Conservation (phyloP, 2,113 vertebrate species). For the Telmatochromis sp. region DNA sequence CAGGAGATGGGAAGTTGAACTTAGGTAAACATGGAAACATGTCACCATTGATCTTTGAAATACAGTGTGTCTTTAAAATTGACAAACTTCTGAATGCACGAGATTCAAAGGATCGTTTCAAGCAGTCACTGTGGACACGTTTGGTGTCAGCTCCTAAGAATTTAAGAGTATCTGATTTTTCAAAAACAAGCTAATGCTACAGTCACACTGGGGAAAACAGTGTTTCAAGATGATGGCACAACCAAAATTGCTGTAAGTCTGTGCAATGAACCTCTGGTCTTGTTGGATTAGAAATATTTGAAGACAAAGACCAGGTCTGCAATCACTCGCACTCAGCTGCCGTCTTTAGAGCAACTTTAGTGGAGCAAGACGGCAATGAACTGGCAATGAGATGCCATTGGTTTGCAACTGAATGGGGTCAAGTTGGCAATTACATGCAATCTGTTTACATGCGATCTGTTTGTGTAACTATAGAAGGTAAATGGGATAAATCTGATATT, state of each 20-base stretch:
- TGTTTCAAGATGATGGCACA: neutral
- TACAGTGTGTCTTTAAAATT: neutral
- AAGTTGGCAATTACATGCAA: neutral
- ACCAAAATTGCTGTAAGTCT: neutral
- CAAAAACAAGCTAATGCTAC: neutral
- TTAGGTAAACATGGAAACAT: neutral
- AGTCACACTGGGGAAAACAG: neutral
- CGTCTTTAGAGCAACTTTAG: neutral
- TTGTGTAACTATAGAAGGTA: neutral
- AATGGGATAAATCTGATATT: neutral
- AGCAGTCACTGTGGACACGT: neutral
- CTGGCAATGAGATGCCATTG: neutral
- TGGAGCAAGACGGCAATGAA: neutral
- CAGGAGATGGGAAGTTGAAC: slow-evolving; percentile 1
- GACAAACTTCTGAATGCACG: neutral
- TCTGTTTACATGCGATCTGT: neutral
- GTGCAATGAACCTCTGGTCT: neutral
- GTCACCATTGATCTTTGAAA: neutral
- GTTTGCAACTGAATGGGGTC: neutral
- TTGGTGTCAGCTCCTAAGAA: neutral
- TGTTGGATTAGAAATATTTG: neutral
- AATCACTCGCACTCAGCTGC: neutral
- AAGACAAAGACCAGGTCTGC: neutral
- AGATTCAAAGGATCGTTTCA: neutral
- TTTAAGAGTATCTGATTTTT: neutral